Conservation (phyloP, 2,113 vertebrate genomes). For the zebrafish (Danio rerio) region DNA sequence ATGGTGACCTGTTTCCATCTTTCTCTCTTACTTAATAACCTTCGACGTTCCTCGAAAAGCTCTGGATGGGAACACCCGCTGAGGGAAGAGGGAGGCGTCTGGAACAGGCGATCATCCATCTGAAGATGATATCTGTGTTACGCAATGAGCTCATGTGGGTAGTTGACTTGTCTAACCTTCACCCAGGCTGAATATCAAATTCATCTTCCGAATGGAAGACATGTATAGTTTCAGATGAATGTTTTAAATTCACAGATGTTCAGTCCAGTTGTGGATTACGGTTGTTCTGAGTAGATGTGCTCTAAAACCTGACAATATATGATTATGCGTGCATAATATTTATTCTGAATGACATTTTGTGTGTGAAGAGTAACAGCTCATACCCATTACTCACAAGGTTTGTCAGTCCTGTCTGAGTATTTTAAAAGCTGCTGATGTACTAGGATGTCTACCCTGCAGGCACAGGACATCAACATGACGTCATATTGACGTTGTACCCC, state of each 20-base stretch:
- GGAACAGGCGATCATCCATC: conserved; percentile 34
- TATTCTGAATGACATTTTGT: not conserved
- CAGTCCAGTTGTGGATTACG: too few species aligned
- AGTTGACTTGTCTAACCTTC: conserved; percentile 20
- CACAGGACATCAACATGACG: too few species aligned
- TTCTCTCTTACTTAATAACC: conserved; percentile 25
- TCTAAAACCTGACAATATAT: not conserved
- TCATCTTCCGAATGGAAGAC: conserved; percentile 5
- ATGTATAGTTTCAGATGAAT: not conserved
- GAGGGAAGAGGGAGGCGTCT: not conserved
- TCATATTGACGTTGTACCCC: too few species aligned
- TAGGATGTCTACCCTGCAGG: too few species aligned
- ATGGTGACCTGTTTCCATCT: not conserved
- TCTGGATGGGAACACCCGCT: not conserved
- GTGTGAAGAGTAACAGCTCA: not conserved
- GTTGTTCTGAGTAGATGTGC: too few species aligned
- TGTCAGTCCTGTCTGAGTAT: not conserved
- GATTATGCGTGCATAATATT: not conserved
- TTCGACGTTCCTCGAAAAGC: conserved; percentile 40
- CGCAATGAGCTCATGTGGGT: conserved; percentile 2
- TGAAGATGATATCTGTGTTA: conserved; percentile 37
- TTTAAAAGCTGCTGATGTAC: too few species aligned
- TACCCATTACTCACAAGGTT: not conserved
- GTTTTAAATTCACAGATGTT: not conserved
- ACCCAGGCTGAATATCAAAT: conserved; percentile 20